Percentiles rank a stretch among this genome's conserved stretches.
Evolutionary conservation across 2,888 invertebrate genomes (phyloP).

Genomic region (Tiliacea aurago): DNA sequence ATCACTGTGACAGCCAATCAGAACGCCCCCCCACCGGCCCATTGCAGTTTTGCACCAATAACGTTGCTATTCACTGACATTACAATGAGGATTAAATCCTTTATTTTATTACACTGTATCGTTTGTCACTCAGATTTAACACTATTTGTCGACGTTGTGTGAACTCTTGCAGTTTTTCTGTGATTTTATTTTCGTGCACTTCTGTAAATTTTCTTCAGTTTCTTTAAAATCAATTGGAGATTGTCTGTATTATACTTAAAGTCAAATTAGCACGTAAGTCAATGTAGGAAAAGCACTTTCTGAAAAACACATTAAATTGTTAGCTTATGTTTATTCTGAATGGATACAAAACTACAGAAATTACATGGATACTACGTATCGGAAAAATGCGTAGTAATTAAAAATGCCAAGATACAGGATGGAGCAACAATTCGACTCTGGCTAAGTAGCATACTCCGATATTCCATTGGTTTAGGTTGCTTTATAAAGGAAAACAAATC

Average conservation of each 20-base stretch:
- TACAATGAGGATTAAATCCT: slow-evolving; percentile 70
- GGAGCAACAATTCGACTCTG: neutral
- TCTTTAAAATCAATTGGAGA: slow-evolving; percentile 1
- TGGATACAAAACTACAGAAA: slow-evolving; percentile 22
- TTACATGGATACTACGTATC: neutral
- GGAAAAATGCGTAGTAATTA: slow-evolving; percentile 3
- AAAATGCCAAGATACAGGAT: neutral
- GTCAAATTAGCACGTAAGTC: slow-evolving; percentile 14
- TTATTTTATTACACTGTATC: slow-evolving; percentile 62
- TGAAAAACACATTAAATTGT: slow-evolving; percentile 37
- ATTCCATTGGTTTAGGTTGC: no score
- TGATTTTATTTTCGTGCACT: slow-evolving; percentile 30
- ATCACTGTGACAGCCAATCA: slow-evolving; percentile 76
- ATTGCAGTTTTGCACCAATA: slow-evolving; percentile 83
- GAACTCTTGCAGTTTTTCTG: slow-evolving; percentile 10
- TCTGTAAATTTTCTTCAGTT: slow-evolving; percentile 6
- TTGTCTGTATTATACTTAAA: slow-evolving; percentile 15
- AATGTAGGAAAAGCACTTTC: slow-evolving; percentile 32
- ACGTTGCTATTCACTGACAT: slow-evolving; percentile 81
- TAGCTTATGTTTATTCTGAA: slow-evolving; percentile 12
- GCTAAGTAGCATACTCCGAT: slow-evolving; percentile 9
- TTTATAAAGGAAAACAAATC: no score
- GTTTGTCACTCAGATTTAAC: slow-evolving; percentile 50
- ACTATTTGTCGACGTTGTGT: slow-evolving; percentile 23
- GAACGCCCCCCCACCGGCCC: slow-evolving; percentile 81